Percentiles rank a stretch among this genome's conserved stretches.
phyloP scores from a whole-genome alignment of 2,888 invertebrate genomes.

The Limnephilus marmoratus region DNA sequence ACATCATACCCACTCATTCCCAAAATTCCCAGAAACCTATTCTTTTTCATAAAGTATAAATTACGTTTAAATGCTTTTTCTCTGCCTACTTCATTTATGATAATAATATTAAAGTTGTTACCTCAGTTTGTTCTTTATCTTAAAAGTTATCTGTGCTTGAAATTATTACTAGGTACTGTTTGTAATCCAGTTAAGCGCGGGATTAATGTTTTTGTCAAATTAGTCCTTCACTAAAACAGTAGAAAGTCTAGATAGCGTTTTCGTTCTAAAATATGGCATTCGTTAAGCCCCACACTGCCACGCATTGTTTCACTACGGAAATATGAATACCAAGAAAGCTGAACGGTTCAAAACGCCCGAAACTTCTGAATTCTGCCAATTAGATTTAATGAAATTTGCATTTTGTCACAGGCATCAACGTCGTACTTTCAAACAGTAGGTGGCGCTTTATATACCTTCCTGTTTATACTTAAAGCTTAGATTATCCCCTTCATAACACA shows the following conservation, averaged over 20 bases:
- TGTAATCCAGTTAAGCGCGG: background rate
- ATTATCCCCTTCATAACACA: constrained; percentile 9
- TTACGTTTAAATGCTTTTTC: no score
- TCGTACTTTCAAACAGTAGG: background rate
- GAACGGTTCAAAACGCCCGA: constrained; percentile 11
- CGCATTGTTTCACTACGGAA: constrained; percentile 19
- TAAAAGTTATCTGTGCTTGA: background rate
- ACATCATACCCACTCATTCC: no score
- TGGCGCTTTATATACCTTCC: background rate
- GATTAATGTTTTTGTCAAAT: background rate
- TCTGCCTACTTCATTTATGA: no score
- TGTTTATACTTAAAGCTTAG: background rate
- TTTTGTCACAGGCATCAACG: constrained; percentile 24
- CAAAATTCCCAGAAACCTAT: no score
- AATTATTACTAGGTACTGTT: background rate
- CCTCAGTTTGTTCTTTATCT: background rate
- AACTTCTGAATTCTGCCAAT: constrained; percentile 42
- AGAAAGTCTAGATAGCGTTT: background rate
- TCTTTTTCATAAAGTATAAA: no score
- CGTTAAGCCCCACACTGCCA: background rate
- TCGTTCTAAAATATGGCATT: constrained; percentile 15
- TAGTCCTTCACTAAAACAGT: background rate
- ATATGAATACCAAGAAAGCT: constrained; percentile 36
- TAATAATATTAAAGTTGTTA: background rate
- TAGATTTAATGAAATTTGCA: constrained; percentile 46